Evolutionary conservation across 2,113 vertebrate genomes (phyloP).

Genomic region (Circaetus gallicus): DNA sequence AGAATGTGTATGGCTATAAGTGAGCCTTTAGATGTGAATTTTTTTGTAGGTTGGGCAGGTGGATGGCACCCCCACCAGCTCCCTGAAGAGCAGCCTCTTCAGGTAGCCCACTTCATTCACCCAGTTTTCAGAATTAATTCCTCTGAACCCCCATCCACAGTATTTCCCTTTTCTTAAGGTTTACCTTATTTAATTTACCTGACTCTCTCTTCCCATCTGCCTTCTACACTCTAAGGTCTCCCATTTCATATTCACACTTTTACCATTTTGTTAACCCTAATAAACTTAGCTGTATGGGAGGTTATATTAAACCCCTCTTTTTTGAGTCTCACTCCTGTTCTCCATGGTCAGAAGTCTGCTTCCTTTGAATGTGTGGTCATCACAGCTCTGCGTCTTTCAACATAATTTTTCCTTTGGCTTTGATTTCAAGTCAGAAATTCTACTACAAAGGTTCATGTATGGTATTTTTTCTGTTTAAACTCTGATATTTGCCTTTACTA

Average conservation of each 20-base stretch:
- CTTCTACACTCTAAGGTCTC: neutral
- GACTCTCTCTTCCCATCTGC: neutral
- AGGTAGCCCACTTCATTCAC: neutral
- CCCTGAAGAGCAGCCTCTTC: neutral
- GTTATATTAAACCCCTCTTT: neutral
- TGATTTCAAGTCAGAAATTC: neutral
- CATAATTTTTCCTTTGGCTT: neutral
- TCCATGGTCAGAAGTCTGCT: neutral
- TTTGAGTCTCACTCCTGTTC: neutral
- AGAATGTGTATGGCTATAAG: neutral
- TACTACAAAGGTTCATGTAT: neutral
- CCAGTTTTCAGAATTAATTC: neutral
- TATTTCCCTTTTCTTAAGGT: neutral
- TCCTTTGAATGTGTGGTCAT: neutral
- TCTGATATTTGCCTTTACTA: neutral
- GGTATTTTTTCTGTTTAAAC: neutral
- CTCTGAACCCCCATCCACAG: neutral
- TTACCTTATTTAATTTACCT: neutral
- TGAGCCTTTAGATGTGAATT: neutral
- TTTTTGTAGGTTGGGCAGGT: neutral
- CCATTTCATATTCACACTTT: neutral
- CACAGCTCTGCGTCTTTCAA: neutral
- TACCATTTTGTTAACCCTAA: neutral
- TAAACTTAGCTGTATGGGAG: neutral
- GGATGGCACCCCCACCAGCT: neutral